Evolutionary conservation across 2,888 invertebrate genomes (phyloP), one percentile per base, ranked within the genome.

Genomic region (Lasioglossum calceatum): DNA sequence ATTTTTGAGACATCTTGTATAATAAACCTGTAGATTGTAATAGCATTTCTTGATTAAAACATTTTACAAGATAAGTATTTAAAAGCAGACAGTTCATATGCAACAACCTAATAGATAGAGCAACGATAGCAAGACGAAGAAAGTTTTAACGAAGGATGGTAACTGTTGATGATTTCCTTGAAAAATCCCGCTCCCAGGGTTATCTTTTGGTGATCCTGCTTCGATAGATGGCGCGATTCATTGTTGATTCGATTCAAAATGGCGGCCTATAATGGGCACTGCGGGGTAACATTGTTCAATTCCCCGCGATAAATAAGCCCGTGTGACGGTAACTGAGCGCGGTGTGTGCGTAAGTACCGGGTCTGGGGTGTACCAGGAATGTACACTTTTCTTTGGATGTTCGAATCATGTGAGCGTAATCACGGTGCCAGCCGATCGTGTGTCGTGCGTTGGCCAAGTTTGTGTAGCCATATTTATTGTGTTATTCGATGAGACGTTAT

Each of bases 211-310:
- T 47, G 39, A 78, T 81, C 1, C n/a, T 19, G n/a, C 23, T 36
- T 76, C 72, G 50, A 95, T 96, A 97, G 97, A 97, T 97, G 97
- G 96, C 97, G 96, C 96, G 92, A 91, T 95, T 95, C 96, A 96
- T 97, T 97, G 96, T 97, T 97, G 96, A 91, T 89, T 93, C 79
- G 89, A 87, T 92, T 92, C 91, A 93, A 94, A 94, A 94, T 94
- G 94, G 94, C 92, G 92, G 92, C 92, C 90, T 91, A 88, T 93
- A 93, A 94, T 94, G 91, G 90, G 89, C 88, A 91, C 90, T 92
- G 86, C 87, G 91, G 88, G 89, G 87, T 90, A 91, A 93, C 90
- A 91, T 92, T 92, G 92, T 91, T 90, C 77, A 84, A 74, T 87
- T 92, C 86, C 84, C 88, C 88, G 87, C 87, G 85, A 91, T 92